Evolutionary conservation across 2,888 invertebrate genomes (phyloP), one percentile per base, ranked within the genome.

Genomic region (Rhagium mordax): DNA sequence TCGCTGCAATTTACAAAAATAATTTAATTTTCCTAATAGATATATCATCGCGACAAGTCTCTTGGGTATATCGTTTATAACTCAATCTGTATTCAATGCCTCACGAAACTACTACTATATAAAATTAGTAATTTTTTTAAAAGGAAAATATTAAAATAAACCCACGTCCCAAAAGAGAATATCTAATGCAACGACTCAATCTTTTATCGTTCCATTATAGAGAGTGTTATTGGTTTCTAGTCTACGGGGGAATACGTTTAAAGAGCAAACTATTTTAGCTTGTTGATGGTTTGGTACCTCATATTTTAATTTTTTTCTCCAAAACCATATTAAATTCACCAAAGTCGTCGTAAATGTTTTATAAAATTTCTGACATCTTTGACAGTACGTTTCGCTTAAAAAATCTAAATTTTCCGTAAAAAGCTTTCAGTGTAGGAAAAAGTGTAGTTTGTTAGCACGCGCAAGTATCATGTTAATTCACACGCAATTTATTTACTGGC

Each of bases 21-120:
- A 82, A 83, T 83, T 82, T 81, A 81, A 83, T 83, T 79, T 81
- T 70, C 74, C 74, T 82, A 82, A 83, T 81, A 81, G 81, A 77
- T 74, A 49, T 71, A 72, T 66, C 72, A 73, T 57, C 27, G 49
- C 62, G 48, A 71, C 57, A 21, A 27, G 71, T 71, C 77, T 64
- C 79, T 8, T 2, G 75, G 57, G 78, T 71, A 72, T 75, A 72
- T 72, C 76, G 76, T 77, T 77, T 75, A 77, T 64, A 70, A 55
- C 59, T 70, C 68, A 73, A 77, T 77, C 71, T 70, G 64, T 68
- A 75, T 75, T 71, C 71, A 71, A 68, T 57, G 59, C 67, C 64
- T 64, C 66, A 33, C n/a, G 68, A 59, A 69, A 64, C 64, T 69
- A 69, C 72, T 65, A n/a, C n/a, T 47, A 65, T 47, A 59, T 60